Base-by-base conservation (phyloP, 2,797 vertebrate species). In the Botia almorhae region DNA sequence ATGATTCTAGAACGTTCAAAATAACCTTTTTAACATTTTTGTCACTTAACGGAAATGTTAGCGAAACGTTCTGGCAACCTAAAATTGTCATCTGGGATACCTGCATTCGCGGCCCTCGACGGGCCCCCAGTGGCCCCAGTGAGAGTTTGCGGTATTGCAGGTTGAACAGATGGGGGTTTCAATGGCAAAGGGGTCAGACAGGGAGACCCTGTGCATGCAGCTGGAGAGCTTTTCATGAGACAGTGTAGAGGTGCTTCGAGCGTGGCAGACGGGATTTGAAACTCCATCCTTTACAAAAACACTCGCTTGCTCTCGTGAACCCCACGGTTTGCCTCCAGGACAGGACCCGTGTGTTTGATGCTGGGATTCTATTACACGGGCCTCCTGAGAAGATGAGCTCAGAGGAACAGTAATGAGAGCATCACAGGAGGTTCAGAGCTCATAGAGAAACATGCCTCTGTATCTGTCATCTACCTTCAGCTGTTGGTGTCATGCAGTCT, bases 211-310 rank as follows among this genome's bases (percentile, higher is more conserved):
- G 68, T 75, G 81, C 75, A 55, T 73, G 72, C 82, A 84, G 82
- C 80, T 86, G 82, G 80, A 68, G n/a, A 1, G 64, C 51, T 39
- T 65, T 63, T 69, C 23, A 67, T 69, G 70, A 56, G 14, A 39
- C 2, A 7, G 14, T 19, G 16, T 21, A 53, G n/a, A 53, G n/a
- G 72, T 68, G 50, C 69, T 58, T 26, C 21, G n/a, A 64, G 12
- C 19, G 16, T 74, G 68, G 23, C 4, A 69, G 56, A 77, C 23
- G n/a, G 13, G 29, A 84, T 78, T 48, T 81, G 80, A 78, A 81
- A 84, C 76, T 10, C 68, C 68, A 84, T 73, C 72, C 78, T 39
- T 74, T 81, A 76, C 46, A 81, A 82, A 43, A 78, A 84, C 78
- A 82, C 39, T 56, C 69, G 17, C 67, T 68, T 36, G 21, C 36